Conservation (phyloP, 2,113 vertebrate species). For the Callorhinus ursinus region DNA sequence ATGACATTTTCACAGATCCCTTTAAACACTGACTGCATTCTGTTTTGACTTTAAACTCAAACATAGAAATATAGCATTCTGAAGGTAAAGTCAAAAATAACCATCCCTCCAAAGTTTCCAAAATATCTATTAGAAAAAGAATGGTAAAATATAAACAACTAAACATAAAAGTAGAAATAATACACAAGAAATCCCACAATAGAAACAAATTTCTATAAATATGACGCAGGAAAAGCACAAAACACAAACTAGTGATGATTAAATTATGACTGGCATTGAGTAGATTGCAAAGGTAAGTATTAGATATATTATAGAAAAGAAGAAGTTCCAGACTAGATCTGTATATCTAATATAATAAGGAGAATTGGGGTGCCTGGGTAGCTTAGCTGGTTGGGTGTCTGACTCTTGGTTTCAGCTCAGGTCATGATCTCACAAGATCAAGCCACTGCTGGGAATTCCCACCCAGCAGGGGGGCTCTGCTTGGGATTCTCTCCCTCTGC, state of each 20-base stretch:
- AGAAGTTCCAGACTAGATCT: background rate
- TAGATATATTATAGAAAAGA: background rate
- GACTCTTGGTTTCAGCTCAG: background rate
- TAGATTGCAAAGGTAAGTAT: background rate
- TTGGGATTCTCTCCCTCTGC: background rate
- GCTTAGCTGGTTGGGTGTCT: background rate
- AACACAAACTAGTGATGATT: background rate
- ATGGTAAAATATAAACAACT: background rate
- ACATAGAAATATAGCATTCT: background rate
- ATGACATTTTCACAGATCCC: slow-evolving; percentile 8
- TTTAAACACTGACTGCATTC: background rate
- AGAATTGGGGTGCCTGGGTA: background rate
- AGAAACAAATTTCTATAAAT: slow-evolving; percentile 22
- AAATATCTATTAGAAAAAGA: background rate
- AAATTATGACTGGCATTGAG: background rate
- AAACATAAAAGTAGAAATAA: slow-evolving; percentile 4
- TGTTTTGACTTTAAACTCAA: slow-evolving; percentile 32
- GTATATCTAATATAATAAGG: background rate
- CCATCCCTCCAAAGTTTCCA: background rate
- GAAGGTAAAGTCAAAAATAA: slow-evolving; percentile 40
- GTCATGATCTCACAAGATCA: background rate
- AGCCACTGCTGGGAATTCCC: background rate
- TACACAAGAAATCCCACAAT: background rate
- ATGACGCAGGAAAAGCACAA: background rate
- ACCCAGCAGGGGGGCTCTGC: background rate